Percentiles rank a stretch among this genome's conserved stretches.
These are phyloP conservation scores for Astur gentilis DNA, from an alignment of 2,113 vertebrate genomes.

Conservation along the genomic window DNA sequence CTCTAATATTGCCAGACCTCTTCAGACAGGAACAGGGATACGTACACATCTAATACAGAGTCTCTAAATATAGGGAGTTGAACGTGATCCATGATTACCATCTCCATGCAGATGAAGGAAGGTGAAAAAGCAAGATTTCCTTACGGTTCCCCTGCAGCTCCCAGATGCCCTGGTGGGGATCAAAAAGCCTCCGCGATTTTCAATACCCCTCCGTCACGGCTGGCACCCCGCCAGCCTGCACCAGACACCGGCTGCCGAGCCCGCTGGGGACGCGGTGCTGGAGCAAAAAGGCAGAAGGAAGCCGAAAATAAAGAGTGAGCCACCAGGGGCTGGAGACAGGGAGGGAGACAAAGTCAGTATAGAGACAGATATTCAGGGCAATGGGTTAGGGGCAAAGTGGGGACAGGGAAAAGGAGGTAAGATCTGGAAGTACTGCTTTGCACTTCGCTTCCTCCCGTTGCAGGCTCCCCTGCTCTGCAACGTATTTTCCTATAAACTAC, in stretches of 20 bases:
- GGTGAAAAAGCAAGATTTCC: background rate
- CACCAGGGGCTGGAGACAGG: background rate
- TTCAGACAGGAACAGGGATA: background rate
- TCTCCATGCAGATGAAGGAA: background rate
- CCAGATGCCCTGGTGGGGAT: background rate
- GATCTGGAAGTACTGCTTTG: background rate
- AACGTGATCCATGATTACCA: background rate
- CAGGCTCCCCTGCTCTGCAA: background rate
- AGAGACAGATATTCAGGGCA: background rate
- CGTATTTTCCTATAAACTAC: background rate
- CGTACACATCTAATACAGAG: rapidly evolving
- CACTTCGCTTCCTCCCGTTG: background rate
- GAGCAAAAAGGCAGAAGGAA: background rate
- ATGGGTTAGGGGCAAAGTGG: background rate
- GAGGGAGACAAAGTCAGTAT: rapidly evolving
- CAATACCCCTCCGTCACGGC: background rate
- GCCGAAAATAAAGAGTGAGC: background rate
- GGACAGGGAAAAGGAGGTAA: background rate
- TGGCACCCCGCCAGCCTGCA: background rate
- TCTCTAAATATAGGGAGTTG: background rate
- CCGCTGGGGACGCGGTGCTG: rapidly evolving
- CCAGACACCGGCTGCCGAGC: background rate
- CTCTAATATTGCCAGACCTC: background rate
- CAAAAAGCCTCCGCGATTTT: background rate
- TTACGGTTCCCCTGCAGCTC: background rate